Evolutionary conservation across 2,797 vertebrate genomes (phyloP), one percentile per base, ranked within the genome.

Genomic region (Sebastolobus alascanus): DNA sequence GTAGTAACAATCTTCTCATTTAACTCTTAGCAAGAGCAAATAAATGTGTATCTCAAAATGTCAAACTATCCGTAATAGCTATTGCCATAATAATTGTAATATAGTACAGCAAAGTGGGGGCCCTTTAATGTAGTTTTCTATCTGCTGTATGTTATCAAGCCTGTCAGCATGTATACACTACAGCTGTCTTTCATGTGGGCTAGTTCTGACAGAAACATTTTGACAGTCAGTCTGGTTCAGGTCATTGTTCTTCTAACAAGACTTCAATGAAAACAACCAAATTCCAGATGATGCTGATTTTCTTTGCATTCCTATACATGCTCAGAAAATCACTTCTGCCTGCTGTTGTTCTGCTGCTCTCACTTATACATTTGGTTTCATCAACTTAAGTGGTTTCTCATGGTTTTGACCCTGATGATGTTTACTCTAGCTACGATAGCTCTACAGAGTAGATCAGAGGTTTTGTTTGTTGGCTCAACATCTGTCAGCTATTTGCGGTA

Each of bases 401-500:
- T 77, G 83, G 43, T 69, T 88, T 76, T 66, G 40, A 18, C 27
- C 31, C 59, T 29, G n/a, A 52, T 37, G 38, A 16, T 84, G 60
- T 86, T 81, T 83, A 80, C 33, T 68, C 22, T 50, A 64, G 59
- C 29, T 75, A 4, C 56, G 18, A 1, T 60, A 6, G 69, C 58
- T 70, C 70, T 72, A 74, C 72, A 68, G 77, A 72, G 75, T 11
- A 80, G 79, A 87, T 89, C 79, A 77, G 67, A 79, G 52, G 16
- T 79, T 80, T 67, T 75, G 13, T 60, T 68, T 10, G 12, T 72
- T 65, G 68, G 37, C 69, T 83, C 43, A 55, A 80, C 87, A 92
- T 92, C 84, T 92, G 87, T 76, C 67, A 71, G 64, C 71, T 80
- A 76, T 94, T 87, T 90, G 72, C 75, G 75, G 70, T 50, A 81